Evolutionary conservation across 1,140 invertebrate species (phyloP), one percentile per base, ranked within the genome.

Genomic region (Trichonephila clavipes): DNA sequence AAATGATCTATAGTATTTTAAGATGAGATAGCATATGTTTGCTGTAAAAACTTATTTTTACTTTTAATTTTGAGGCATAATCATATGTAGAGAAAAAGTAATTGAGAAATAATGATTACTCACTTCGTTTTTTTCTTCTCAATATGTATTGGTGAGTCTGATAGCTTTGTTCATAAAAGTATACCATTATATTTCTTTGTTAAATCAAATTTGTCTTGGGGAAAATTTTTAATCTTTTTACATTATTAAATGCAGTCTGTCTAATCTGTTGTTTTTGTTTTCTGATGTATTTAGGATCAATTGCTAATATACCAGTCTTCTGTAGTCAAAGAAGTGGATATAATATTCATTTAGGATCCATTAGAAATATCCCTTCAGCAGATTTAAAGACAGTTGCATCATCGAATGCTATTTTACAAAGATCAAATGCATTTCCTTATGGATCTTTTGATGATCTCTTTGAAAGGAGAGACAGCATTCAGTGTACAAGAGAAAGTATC

Each of bases 401-500:
- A 62, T 91, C 89, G 10, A 91, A 72, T 91, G 89, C 89, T 21
- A 91, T 91, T 69, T 64, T 91, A 28, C 89, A 91, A 24, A 24
- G 87, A 24, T 89, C 87, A 24, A 89, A 89, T 89, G 87, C 87
- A 51, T 89, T 69, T 34, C 66, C 72, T 89, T 69, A 64, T 51
- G 87, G 72, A n/a, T 34, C 19, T 34, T 5, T 19, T 69, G 87
- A 89, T 44, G 12, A 61, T 58, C 10, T 59, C 14, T 69, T 72
- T 69, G 58, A 44, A 51, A 34, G 66, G 40, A 59, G 21, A 69
- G 62, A 69, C 14, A 62, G 62, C n/a, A 72, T 24, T 24, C 34
- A 44, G 8, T 89, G 24, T 40, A 10, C 44, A 44, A 62, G 34
- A 51, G 87, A 89, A 44, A 72, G 5, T 58, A n/a, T 34, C 16